Conservation (phyloP, 2,888 invertebrate species). For the Thalpophila matura region DNA sequence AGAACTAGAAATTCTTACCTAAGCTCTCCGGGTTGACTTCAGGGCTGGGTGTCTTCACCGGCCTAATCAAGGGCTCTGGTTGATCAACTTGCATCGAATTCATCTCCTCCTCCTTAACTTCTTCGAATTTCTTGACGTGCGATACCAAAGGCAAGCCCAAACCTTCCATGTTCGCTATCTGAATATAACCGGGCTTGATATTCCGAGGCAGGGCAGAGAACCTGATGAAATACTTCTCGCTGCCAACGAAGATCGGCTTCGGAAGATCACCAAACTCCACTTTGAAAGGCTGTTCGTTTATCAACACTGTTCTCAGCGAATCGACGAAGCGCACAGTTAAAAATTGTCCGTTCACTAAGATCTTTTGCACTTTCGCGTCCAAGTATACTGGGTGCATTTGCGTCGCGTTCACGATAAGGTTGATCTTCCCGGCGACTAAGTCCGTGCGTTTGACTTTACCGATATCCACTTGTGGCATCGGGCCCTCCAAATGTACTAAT, state of each 20-base stretch:
- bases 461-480: slow-evolving; percentile 98
- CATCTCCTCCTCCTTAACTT: slow-evolving; percentile 65
- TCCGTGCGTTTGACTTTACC: slow-evolving; percentile 94
- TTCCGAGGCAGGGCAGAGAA: slow-evolving; percentile 95
- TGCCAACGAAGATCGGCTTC: slow-evolving; percentile 94
- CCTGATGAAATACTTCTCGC: slow-evolving; percentile 94
- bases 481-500: slow-evolving; percentile 96
- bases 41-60: slow-evolving; percentile 80
- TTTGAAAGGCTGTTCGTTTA: slow-evolving; percentile 94
- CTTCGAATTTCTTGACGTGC: slow-evolving; percentile 57
- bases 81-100: slow-evolving; percentile 72
- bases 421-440: slow-evolving; percentile 96
- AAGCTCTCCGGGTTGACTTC: slow-evolving; percentile 77
- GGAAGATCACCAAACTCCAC: slow-evolving; percentile 96
- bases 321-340: slow-evolving; percentile 96
- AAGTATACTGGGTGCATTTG: slow-evolving; percentile 95
- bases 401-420: slow-evolving; percentile 95
- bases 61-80: slow-evolving; percentile 63
- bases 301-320: slow-evolving; percentile 93
- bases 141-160: slow-evolving; percentile 61
- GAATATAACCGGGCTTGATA: slow-evolving; percentile 93
- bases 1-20: slow-evolving; percentile 71
- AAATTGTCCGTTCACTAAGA: slow-evolving; percentile 93
- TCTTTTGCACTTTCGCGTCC: slow-evolving; percentile 95
- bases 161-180: slow-evolving; percentile 94